These are phyloP conservation scores for Conopomorpha cramerella DNA, from an alignment of 1,140 invertebrate species.

Conservation along the genomic window DNA sequence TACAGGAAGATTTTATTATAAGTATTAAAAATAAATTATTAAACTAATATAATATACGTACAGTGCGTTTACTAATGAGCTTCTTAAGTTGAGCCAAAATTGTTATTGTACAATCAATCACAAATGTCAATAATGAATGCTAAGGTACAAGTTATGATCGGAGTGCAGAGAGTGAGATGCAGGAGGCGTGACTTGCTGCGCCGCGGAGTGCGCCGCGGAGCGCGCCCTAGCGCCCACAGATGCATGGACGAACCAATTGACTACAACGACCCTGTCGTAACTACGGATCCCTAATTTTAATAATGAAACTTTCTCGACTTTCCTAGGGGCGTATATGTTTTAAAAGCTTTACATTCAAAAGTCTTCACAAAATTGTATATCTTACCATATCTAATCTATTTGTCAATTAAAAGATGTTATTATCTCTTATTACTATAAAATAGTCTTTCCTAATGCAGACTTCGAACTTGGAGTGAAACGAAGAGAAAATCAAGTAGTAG, in stretches of 20 bases:
- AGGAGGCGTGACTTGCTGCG: no score
- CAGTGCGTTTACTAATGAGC: no score
- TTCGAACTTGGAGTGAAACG: not conserved
- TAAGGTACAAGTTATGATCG: no score
- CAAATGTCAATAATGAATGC: no score
- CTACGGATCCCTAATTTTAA: not conserved
- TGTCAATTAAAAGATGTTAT: slow-evolving; percentile 40
- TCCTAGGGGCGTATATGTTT: slow-evolving; percentile 42
- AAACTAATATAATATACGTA: no score
- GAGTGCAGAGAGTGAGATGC: no score
- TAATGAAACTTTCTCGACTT: slow-evolving; percentile 15
- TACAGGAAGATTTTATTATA: no score
- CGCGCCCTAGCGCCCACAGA: slow-evolving; percentile 1
- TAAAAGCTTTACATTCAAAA: slow-evolving; percentile 49
- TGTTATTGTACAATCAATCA: no score
- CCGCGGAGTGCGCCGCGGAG: not conserved
- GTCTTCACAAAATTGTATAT: slow-evolving; percentile 52
- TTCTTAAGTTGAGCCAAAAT: no score
- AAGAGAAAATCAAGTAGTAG: not conserved
- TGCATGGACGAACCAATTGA: not conserved
- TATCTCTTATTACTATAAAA: slow-evolving; percentile 36
- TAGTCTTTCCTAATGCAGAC: slow-evolving; percentile 10
- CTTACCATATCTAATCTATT: slow-evolving; percentile 36
- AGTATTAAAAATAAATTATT: no score
- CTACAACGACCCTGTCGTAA: not conserved